Conservation (phyloP, 1,140 invertebrate genomes). For the Leptestheria dahalacensis region DNA sequence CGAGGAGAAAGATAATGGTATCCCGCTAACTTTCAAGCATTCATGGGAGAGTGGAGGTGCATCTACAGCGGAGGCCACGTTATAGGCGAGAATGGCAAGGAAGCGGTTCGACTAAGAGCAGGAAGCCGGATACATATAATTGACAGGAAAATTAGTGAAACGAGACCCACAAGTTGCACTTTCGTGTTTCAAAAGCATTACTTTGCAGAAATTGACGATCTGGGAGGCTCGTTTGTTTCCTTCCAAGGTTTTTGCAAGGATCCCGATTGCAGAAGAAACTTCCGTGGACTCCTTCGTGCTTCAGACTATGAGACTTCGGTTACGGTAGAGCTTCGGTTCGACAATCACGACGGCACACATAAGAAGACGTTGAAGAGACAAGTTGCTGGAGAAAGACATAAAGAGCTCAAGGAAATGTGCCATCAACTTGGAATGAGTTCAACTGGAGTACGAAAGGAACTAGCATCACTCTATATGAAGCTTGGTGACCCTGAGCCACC, state of each 20-base stretch:
- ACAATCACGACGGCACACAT: too few species aligned
- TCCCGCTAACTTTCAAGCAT: background rate
- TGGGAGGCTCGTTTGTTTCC: background rate
- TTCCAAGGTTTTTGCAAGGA: background rate
- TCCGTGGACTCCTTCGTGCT: background rate
- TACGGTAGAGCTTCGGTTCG: background rate
- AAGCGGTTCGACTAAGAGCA: background rate
- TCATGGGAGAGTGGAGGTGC: background rate
- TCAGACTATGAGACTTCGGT: background rate
- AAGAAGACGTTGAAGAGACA: too few species aligned
- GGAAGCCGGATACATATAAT: background rate
- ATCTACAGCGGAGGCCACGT: background rate
- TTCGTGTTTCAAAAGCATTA: background rate
- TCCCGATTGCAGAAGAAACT: background rate
- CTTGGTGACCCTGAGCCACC: too few species aligned
- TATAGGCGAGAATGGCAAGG: background rate
- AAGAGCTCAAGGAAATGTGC: too few species aligned
- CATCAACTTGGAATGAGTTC: background rate
- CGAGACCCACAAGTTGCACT: background rate
- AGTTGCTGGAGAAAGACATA: too few species aligned
- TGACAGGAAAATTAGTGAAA: background rate
- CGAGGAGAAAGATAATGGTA: background rate
- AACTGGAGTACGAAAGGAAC: background rate
- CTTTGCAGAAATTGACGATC: background rate
- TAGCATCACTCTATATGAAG: background rate